Percentiles rank a stretch among this genome's conserved stretches.
These are phyloP conservation scores for Aplidium turbinatum DNA, from an alignment of 23 tunicate genomes.

Conservation along the genomic window DNA sequence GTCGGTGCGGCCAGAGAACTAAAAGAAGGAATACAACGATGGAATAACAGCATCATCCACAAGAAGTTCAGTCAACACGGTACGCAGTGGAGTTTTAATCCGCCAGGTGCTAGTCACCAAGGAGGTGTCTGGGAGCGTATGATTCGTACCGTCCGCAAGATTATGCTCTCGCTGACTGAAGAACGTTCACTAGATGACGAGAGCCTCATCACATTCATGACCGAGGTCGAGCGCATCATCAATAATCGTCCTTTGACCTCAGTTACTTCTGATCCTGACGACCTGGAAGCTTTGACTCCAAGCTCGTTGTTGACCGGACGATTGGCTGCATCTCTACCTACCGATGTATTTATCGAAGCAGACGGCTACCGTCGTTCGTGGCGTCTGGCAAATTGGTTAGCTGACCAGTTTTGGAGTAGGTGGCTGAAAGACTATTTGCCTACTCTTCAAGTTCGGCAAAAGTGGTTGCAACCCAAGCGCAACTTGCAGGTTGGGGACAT, in stretches of 20 bases:
- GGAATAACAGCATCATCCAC: background rate
- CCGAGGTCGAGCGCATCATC: constrained; percentile 18
- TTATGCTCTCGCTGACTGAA: constrained; percentile 3
- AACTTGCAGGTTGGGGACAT: constrained; percentile 17
- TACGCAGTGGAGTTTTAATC: background rate
- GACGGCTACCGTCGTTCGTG: constrained; percentile 22
- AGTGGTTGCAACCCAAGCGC: constrained; percentile 25
- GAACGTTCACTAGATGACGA: constrained; percentile 19
- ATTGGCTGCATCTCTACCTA: constrained; percentile 21
- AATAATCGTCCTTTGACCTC: constrained; percentile 32
- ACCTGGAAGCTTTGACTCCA: constrained; percentile 22
- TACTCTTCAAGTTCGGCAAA: constrained; percentile 21
- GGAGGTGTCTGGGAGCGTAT: constrained; percentile 27
- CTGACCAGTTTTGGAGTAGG: constrained; percentile 30
- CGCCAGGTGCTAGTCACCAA: constrained; percentile 29
- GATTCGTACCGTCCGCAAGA: constrained; percentile 8
- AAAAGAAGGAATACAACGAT: constrained; percentile 6
- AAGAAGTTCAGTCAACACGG: constrained; percentile 13
- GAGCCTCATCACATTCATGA: constrained; percentile 4
- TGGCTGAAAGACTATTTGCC: constrained; percentile 18
- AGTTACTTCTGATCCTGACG: constrained; percentile 25
- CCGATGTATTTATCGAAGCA: constrained; percentile 27
- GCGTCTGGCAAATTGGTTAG: background rate
- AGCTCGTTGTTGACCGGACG: constrained; percentile 23
- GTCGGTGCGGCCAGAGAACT: constrained; percentile 18